These are phyloP conservation scores for Camelus bactrianus DNA, from an alignment of 2,113 vertebrate genomes.

Conservation along the genomic window DNA sequence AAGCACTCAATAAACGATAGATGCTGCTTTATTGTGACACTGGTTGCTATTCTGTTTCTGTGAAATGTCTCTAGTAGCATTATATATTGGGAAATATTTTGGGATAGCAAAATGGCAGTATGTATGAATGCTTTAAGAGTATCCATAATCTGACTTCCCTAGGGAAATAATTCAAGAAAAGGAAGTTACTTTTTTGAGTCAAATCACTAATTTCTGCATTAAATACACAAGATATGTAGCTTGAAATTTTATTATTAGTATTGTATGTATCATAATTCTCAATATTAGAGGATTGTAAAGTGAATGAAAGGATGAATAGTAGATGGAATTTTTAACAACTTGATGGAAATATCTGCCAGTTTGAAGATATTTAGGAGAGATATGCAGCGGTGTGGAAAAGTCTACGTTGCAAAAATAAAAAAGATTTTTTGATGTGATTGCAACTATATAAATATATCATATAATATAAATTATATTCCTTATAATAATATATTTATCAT, in stretches of 20 bases:
- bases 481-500: neutral
- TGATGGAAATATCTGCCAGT: neutral
- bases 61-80: neutral
- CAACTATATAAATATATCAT: neutral
- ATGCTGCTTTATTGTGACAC: neutral
- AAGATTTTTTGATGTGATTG: neutral
- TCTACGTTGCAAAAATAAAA: neutral
- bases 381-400: neutral
- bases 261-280: neutral
- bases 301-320: neutral
- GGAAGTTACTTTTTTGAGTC: neutral
- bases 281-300: neutral
- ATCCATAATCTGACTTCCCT: neutral
- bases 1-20: neutral
- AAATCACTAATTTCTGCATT: neutral
- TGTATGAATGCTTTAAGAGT: neutral
- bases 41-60: neutral
- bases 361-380: neutral
- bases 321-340: neutral
- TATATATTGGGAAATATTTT: neutral
- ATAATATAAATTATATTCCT: neutral
- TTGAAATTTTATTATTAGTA: neutral
- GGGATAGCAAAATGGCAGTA: neutral
- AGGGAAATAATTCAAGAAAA: neutral
- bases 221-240: neutral